These are phyloP conservation scores for Pelosia muscerda DNA, from an alignment of 2,888 invertebrate species.

Conservation along the genomic window DNA sequence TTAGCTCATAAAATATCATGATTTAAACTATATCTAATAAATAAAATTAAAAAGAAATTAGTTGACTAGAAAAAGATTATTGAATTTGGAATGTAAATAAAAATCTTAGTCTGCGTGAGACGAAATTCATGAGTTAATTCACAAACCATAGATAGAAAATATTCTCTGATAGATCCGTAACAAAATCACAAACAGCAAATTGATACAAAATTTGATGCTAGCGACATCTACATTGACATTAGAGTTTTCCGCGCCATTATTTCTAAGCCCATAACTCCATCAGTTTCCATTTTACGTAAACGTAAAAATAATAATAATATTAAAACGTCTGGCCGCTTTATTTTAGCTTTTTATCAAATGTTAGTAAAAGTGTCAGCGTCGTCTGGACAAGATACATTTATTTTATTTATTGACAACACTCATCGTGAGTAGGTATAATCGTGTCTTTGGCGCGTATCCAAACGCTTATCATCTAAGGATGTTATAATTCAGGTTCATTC, in stretches of 20 bases:
- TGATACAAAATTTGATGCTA: too few relatives aligned
- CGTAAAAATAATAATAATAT: constrained; percentile 20
- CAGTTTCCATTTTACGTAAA: constrained; percentile 9
- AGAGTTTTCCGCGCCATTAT: constrained; percentile 27
- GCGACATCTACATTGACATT: constrained; percentile 18
- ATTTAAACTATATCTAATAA: too few relatives aligned
- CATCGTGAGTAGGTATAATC: constrained; percentile 56
- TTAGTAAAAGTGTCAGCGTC: constrained; percentile 72
- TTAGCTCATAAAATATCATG: too few relatives aligned
- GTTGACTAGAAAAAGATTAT: too few relatives aligned
- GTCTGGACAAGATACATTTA: constrained; percentile 70
- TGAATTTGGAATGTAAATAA: too few relatives aligned
- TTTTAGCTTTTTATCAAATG: constrained; percentile 59
- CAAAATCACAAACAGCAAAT: too few relatives aligned
- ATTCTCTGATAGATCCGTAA: too few relatives aligned
- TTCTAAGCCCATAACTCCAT: constrained; percentile 28
- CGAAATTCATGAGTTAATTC: too few relatives aligned
- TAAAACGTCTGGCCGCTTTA: constrained; percentile 32
- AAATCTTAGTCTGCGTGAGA: too few relatives aligned
- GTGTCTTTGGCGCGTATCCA: constrained; percentile 64
- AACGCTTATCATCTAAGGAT: constrained; percentile 59
- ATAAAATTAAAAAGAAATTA: too few relatives aligned
- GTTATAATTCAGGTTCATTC: constrained; percentile 59
- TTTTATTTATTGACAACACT: constrained; percentile 66
- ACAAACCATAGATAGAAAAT: too few relatives aligned